Evolutionary conservation across 2,888 invertebrate genomes (phyloP).

Genomic region (Mythimna albipuncta): DNA sequence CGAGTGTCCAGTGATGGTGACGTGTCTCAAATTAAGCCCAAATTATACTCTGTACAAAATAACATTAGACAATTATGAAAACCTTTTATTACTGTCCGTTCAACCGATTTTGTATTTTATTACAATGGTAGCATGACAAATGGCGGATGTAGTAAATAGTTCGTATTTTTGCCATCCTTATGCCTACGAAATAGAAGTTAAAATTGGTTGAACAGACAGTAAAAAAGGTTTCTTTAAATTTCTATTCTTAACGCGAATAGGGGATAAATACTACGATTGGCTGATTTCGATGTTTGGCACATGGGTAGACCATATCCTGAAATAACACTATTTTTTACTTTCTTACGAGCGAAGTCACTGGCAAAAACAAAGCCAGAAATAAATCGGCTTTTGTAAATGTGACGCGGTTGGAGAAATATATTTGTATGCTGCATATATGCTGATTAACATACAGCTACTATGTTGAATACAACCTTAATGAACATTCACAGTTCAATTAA

Average conservation of each 20-base stretch:
- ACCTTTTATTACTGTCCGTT: too few relatives aligned
- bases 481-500: conserved; percentile 23
- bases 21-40: neutral
- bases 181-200: too few relatives aligned
- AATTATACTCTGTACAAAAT: neutral
- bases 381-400: neutral
- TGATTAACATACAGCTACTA: conserved; percentile 1
- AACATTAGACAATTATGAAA: too few relatives aligned
- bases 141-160: too few relatives aligned
- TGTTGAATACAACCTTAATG: conserved; percentile 17
- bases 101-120: too few relatives aligned
- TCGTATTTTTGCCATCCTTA: too few relatives aligned
- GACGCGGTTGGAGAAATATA: neutral
- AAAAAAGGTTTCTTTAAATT: too few relatives aligned
- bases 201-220: too few relatives aligned
- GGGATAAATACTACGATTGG: neutral
- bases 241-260: too few relatives aligned
- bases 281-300: neutral
- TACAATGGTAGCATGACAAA: too few relatives aligned
- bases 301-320: too few relatives aligned
- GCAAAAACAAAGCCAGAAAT: neutral
- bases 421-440: neutral
- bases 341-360: neutral
- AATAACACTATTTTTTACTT: neutral
- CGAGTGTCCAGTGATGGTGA: neutral